phyloP scores from a whole-genome alignment of 2,888 invertebrate genomes.

The Caradrina clavipalpis region DNA sequence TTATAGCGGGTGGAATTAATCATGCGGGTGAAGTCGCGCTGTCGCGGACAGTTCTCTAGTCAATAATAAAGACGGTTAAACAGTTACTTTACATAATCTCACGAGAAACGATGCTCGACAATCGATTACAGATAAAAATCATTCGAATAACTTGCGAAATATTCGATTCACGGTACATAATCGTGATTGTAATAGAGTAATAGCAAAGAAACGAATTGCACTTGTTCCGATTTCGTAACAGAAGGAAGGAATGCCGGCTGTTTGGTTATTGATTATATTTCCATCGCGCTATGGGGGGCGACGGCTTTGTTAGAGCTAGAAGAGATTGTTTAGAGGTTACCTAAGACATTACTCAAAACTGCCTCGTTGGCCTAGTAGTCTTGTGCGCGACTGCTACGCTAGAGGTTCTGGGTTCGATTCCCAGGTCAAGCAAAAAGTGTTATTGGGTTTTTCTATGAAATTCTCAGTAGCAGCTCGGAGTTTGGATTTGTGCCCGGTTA shows the following conservation, averaged over 20 bases:
- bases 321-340: slow-evolving; percentile 18
- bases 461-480: too few relatives aligned
- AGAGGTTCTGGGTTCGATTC: too few relatives aligned
- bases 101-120: slow-evolving; percentile 30
- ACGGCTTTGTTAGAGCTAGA: slow-evolving; percentile 8
- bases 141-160: slow-evolving; percentile 46
- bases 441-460: too few relatives aligned
- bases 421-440: too few relatives aligned
- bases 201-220: slow-evolving; percentile 41
- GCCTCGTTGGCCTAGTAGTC: too few relatives aligned
- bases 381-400: too few relatives aligned
- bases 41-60: too few relatives aligned
- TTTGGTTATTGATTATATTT: slow-evolving; percentile 31
- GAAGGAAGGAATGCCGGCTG: slow-evolving; percentile 50
- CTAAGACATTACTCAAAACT: neutral
- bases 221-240: slow-evolving; percentile 60
- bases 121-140: slow-evolving; percentile 27
- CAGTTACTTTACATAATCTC: slow-evolving; percentile 49
- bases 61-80: slow-evolving; percentile 7
- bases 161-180: slow-evolving; percentile 43
- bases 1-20: too few relatives aligned
- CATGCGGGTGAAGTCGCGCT: too few relatives aligned
- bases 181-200: slow-evolving; percentile 42
- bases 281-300: slow-evolving; percentile 37
- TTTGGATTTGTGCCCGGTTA: too few relatives aligned